These are phyloP conservation scores for Eidolon helvum DNA, from an alignment of 2,113 vertebrate genomes.

Conservation along the genomic window DNA sequence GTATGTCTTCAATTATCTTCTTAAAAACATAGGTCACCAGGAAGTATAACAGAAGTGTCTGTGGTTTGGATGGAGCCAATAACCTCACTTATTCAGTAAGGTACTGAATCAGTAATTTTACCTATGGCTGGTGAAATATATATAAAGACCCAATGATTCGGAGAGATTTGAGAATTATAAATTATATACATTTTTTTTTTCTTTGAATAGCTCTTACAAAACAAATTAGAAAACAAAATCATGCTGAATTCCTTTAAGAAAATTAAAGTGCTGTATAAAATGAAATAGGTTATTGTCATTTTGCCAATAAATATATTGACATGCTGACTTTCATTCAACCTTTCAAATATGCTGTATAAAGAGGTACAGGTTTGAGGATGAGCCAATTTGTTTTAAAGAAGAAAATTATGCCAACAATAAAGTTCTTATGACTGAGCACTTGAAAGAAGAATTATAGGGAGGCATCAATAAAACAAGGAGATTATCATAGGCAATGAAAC, in stretches of 20 bases:
- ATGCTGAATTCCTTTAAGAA: background rate
- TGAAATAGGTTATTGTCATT: background rate
- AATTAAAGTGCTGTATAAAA: background rate
- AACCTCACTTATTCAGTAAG: background rate
- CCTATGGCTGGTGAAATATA: background rate
- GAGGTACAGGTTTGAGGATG: background rate
- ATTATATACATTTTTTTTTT: slow-evolving; percentile 7
- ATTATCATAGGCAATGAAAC: background rate
- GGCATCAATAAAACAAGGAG: background rate
- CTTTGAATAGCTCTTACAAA: background rate
- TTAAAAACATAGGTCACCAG: slow-evolving; percentile 37
- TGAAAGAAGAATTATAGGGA: background rate
- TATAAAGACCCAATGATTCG: background rate
- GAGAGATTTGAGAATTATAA: background rate
- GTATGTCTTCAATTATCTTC: slow-evolving; percentile 40
- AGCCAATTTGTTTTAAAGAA: background rate
- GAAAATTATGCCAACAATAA: background rate
- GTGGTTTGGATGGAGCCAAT: background rate
- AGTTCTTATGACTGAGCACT: background rate
- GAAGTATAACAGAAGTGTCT: background rate
- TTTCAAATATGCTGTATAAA: slow-evolving; percentile 11
- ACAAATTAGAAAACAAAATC: background rate
- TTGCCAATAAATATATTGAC: background rate
- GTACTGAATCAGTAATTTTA: slow-evolving; percentile 19
- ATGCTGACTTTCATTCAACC: background rate